Evolutionary conservation across 2,888 invertebrate species (phyloP).

Genomic region (Ormyrus rosae): DNA sequence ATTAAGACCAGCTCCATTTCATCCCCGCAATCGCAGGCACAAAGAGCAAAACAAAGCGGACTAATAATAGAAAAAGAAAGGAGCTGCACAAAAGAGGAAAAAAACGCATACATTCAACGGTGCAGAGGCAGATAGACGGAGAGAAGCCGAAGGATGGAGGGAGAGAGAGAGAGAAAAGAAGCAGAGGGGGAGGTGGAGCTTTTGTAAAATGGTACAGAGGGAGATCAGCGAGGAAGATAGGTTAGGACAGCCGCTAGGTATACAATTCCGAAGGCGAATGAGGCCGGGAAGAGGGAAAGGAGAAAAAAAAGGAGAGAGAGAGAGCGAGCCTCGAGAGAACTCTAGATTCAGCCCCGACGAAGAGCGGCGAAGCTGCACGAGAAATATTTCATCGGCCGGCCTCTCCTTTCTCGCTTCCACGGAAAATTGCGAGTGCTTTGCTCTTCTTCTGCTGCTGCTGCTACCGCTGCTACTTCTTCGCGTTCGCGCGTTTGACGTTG

Average conservation of each 20-base stretch:
- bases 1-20: too few species aligned
- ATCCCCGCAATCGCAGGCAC: too few species aligned
- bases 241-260: constrained; percentile 27
- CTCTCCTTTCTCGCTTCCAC: not conserved
- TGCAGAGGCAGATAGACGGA: not conserved
- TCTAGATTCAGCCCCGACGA: not conserved
- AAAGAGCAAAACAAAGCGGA: not conserved
- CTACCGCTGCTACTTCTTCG: not conserved
- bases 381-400: constrained; percentile 39
- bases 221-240: constrained; percentile 32
- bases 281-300: constrained; percentile 7
- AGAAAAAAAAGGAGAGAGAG: not conserved
- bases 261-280: constrained; percentile 25
- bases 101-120: constrained; percentile 7
- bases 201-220: constrained; percentile 5
- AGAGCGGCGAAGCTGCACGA: constrained; percentile 15
- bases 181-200: not conserved
- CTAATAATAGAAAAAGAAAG: not conserved
- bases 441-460: not conserved
- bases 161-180: not conserved
- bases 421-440: constrained; percentile 19
- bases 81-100: not conserved
- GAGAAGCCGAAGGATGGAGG: not conserved
- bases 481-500: not conserved
- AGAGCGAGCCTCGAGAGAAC: not conserved